These are phyloP conservation scores for Achlya flavicornis DNA, from an alignment of 2,888 invertebrate species.

Conservation along the genomic window DNA sequence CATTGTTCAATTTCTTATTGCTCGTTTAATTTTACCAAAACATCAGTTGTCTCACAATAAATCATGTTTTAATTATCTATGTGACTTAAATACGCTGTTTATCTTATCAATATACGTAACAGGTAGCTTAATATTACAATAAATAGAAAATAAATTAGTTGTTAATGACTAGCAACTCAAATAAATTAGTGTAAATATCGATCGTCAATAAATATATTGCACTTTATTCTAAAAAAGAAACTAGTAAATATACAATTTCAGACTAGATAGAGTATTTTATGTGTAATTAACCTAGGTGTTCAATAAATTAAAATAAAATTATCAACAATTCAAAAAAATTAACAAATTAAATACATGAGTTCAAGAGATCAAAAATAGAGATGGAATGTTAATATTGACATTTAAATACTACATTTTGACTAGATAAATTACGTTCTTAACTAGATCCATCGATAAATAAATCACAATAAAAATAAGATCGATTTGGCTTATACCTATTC, in stretches of 20 bases:
- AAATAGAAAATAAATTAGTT: slow-evolving; percentile 42
- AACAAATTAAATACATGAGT: slow-evolving; percentile 33
- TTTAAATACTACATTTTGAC: slow-evolving; percentile 41
- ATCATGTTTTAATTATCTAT: neutral
- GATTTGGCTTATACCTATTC: slow-evolving; percentile 3
- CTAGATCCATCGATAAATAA: slow-evolving; percentile 2
- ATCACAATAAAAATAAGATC: slow-evolving; percentile 8
- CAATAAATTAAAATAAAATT: slow-evolving; percentile 48
- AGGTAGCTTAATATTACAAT: slow-evolving; percentile 13
- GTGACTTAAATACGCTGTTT: neutral
- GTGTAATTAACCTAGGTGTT: slow-evolving; percentile 36
- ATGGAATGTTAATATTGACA: slow-evolving; percentile 37
- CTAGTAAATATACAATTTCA: slow-evolving; percentile 26
- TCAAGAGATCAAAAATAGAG: slow-evolving; percentile 22
- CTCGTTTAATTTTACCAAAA: slow-evolving; percentile 38
- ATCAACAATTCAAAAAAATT: slow-evolving; percentile 45
- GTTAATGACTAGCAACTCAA: slow-evolving; percentile 51
- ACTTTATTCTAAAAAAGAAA: slow-evolving; percentile 52
- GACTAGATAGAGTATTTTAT: slow-evolving; percentile 49
- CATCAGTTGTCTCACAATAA: slow-evolving; percentile 19
- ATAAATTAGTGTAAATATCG: slow-evolving; percentile 56
- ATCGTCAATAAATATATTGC: slow-evolving; percentile 71
- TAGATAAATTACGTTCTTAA: slow-evolving; percentile 32
- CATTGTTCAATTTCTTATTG: slow-evolving; percentile 55
- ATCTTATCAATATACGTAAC: slow-evolving; percentile 6